phyloP scores from a whole-genome alignment of 1,140 invertebrate species.

The Drosophila virilis region DNA sequence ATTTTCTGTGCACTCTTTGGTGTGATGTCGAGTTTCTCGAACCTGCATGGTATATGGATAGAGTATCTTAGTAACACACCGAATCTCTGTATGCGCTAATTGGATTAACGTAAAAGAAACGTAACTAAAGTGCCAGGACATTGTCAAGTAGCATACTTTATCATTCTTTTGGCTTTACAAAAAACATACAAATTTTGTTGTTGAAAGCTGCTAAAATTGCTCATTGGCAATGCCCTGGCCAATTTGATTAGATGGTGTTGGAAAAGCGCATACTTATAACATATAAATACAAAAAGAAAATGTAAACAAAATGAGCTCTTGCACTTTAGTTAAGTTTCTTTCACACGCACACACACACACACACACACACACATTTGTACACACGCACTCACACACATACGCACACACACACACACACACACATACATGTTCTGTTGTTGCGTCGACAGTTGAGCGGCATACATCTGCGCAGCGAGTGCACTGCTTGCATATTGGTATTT shows the following conservation, averaged over 20 bases:
- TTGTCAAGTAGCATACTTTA: conserved; percentile 86
- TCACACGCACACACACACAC: conserved; percentile 39
- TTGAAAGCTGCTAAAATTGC: conserved; percentile 50
- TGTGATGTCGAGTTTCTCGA: conserved; percentile 99
- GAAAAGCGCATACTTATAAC: conserved; percentile 70
- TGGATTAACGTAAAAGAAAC: conserved; percentile 67
- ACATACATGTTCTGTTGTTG: conserved; percentile 96
- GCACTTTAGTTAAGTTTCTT: conserved; percentile 78
- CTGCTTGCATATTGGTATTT: conserved; percentile 86
- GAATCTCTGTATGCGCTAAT: conserved; percentile 25
- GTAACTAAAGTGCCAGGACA: conserved; percentile 87
- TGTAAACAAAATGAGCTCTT: conserved; percentile 69
- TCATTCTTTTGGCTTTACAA: conserved; percentile 50
- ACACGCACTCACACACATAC: conserved; percentile 87
- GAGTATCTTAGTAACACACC: conserved; percentile 17
- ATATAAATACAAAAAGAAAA: conserved; percentile 58
- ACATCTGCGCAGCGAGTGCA: conserved; percentile 98
- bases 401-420: conserved; percentile 47
- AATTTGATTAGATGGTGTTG: conserved; percentile 43
- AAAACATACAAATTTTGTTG: conserved; percentile 27
- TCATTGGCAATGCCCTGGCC: conserved; percentile 84
- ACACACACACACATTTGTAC: conserved; percentile 32
- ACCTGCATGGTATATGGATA: conserved; percentile 87
- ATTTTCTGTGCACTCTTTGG: conserved; percentile 99
- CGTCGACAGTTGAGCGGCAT: conserved; percentile 94